phyloP scores from a whole-genome alignment of 2,797 vertebrate species.

The Paramormyrops hopkinsi region DNA sequence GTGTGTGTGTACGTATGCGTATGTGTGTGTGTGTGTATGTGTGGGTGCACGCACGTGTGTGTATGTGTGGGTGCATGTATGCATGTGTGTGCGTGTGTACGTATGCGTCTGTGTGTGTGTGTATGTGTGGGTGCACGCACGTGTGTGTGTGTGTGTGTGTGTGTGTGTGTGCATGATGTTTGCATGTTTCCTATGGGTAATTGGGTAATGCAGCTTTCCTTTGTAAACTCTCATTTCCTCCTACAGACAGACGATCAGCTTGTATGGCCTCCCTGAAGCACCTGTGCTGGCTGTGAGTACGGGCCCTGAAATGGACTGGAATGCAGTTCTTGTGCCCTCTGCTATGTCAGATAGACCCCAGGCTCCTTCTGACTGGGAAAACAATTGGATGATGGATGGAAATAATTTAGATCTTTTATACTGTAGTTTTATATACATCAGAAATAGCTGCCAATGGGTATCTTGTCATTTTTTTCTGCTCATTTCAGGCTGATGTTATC shows the following conservation, averaged over 20 bases:
- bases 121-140: no score
- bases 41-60: no score
- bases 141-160: neutral
- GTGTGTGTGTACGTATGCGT: no score
- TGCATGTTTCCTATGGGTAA: neutral
- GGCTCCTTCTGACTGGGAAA: neutral
- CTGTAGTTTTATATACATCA: neutral
- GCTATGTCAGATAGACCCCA: neutral
- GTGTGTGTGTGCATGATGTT: neutral
- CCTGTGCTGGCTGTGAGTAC: neutral
- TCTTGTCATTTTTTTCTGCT: neutral
- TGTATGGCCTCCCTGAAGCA: neutral
- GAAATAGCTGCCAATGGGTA: neutral
- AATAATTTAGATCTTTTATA: neutral
- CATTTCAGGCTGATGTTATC: neutral
- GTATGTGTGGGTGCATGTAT: no score
- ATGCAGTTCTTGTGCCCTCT: neutral
- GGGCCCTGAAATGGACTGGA: neutral
- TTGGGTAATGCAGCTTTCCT: neutral
- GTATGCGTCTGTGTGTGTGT: no score
- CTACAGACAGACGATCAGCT: neutral
- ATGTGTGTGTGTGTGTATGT: no score
- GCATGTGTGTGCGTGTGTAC: no score
- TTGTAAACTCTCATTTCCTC: neutral
- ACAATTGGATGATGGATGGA: neutral